Conservation (phyloP, 2,113 vertebrate genomes). For the Corvus moneduloides region DNA sequence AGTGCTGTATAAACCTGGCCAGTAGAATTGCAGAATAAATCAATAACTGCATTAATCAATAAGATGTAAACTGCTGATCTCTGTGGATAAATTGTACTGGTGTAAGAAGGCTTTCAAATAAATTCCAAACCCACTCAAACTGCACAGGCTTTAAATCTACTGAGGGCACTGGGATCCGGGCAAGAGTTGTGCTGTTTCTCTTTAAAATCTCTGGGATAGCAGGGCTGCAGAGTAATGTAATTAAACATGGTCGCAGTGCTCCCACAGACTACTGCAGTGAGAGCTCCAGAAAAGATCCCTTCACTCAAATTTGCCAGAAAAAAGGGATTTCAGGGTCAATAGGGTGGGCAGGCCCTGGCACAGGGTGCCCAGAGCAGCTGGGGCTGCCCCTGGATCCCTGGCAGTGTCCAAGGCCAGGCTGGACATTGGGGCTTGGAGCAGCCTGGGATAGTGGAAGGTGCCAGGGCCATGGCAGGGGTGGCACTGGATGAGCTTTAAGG, state of each 20-base stretch:
- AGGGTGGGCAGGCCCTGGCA: background rate
- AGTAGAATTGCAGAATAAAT: constrained; percentile 45
- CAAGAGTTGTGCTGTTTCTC: constrained; percentile 1
- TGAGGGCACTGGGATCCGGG: background rate
- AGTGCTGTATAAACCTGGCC: background rate
- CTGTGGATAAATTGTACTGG: constrained; percentile 57
- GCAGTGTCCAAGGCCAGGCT: background rate
- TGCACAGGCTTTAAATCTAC: constrained; percentile 41
- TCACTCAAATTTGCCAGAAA: background rate
- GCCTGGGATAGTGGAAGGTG: background rate
- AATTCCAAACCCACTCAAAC: constrained; percentile 50
- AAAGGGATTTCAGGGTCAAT: background rate
- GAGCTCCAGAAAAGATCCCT: background rate
- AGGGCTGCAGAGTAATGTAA: background rate
- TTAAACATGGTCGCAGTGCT: background rate
- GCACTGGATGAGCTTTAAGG: fast-evolving
- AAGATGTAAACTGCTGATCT: constrained; percentile 65
- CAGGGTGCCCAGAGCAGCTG: background rate
- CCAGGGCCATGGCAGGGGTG: background rate
- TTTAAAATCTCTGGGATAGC: background rate
- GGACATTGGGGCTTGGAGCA: background rate
- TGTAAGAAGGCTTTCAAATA: constrained; percentile 50
- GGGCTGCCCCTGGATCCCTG: background rate
- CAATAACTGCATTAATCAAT: constrained; percentile 66
- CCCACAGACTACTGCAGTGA: background rate